Base-by-base conservation (phyloP, 2,888 invertebrate genomes). In the Cheilosia grossa region DNA sequence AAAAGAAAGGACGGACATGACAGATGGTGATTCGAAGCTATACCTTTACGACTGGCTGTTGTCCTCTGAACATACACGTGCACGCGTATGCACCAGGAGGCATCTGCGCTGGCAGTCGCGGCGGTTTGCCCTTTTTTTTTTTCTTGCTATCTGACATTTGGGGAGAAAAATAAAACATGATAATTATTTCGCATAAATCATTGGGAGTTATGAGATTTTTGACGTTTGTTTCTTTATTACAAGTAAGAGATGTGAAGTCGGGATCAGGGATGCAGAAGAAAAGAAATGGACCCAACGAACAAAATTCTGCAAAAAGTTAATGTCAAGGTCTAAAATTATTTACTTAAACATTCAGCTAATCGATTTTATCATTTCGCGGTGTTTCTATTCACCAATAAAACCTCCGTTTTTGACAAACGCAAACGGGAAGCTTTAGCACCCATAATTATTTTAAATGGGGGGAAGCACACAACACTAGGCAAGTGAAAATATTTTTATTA, bases 21-120 rank as follows among this genome's bases (percentile, higher is more conserved):
- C 74, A 74, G 80, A 69, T 81, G 74, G 56, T 74, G 73, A 67
- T 61, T 73, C 47, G 33, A 54, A 49, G 47, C 44, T 59, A 67
- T 67, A 54, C 47, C 24, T 44, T 24, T 37, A 51, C 40, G 64
- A n/a, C 17, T 51, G 30, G 33, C 2, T 47, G n/a, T 13, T 17
- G 30, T 44, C 27, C 10, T 33, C 21, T 37, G 37, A 37, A 37
- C 37, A 37, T 37, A 47, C 9, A 24, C 44, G 49, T 58, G 44
- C 33, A 53, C 37, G 13, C 37, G 37, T 40, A 27, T 64, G 24
- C 58, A 70, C 64, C 21, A 69, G 54, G 59, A 72, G 44, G 53
- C 77, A 72, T 77, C 72, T 66, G 77, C 42, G 7, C 42, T 24
- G 70, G 53, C 17, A 56, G 63, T 47, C 59, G 51, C 54, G 44